Base-by-base conservation (phyloP, 2,888 invertebrate genomes). In the Cosmopolites sordidus region DNA sequence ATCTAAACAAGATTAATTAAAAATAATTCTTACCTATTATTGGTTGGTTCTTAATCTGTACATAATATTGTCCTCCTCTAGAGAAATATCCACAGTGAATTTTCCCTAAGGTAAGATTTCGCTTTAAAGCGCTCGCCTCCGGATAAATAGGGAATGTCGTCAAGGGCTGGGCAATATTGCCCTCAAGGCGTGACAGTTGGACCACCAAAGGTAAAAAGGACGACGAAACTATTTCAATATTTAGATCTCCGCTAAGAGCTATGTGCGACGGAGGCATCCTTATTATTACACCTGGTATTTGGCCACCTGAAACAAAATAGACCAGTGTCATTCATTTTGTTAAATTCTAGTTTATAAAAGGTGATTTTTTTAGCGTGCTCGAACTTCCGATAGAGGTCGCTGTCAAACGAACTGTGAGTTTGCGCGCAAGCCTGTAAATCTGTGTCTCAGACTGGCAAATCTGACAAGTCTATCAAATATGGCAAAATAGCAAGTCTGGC, bases 221-320 rank as follows among this genome's bases (percentile, higher is more conserved):
- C 17, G 76, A 69, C 14, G 77, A 76, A 43, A 73, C 67, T 64
- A 89, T 81, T 70, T 81, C 80, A 61, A 90, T 81, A 69, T 83
- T 84, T 54, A 90, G 80, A 73, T 90, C 89, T 60, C 89, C 89
- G 61, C 87, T 87, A 63, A 90, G 76, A 22, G 89, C 89, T 54
- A 85, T 84, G 69, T 89, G 85, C 42, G 83, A 80, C 60, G 83
- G 79, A n/a, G 89, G 88, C 64, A 88, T 69, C 16, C 63, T 59
- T 39, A 70, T 51, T 57, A 69, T 68, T 51, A 74, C 63, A 12
- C 71, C 73, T 14, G 69, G 69, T 43, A 72, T 72, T 52, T 46
- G 27, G 15, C 47, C 50, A 16, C 54, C 58, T 58, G 17, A 22
- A 53, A 55, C 12, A 15, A 48, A n/a, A 16, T 27, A 12, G 12